A percentile compares a stretch with the other conserved stretches of the same genome.
phyloP scores from a whole-genome alignment of 2,888 invertebrate genomes.

The Clusia tigrina region DNA sequence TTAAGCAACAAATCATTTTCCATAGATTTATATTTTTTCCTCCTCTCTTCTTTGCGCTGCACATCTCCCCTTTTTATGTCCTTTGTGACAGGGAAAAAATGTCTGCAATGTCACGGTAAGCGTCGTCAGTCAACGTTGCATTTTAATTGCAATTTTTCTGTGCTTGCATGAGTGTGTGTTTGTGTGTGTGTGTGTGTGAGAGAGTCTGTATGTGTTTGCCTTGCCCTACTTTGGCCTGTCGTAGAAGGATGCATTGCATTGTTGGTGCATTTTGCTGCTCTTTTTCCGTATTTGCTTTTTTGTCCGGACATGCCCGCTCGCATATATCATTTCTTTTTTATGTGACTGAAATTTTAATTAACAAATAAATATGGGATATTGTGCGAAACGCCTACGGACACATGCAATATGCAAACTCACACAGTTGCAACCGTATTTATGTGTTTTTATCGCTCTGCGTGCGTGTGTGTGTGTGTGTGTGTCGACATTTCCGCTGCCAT shows the following conservation, averaged over 20 bases:
- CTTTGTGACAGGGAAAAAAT: no score
- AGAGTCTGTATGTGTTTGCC: no score
- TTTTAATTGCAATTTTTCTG: neutral
- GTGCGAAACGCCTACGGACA: neutral
- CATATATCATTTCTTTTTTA: neutral
- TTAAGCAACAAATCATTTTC: no score
- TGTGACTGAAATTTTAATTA: neutral
- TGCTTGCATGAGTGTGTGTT: no score
- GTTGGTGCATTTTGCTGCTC: neutral
- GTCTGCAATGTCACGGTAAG: neutral
- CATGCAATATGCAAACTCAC: neutral
- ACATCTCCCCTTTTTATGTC: no score
- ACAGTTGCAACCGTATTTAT: conserved; percentile 33
- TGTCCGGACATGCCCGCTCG: neutral
- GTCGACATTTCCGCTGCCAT: conserved; percentile 5
- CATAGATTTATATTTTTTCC: no score
- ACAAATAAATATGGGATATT: neutral
- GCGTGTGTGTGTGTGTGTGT: conserved; percentile 36
- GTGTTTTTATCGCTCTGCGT: no score
- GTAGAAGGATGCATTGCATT: neutral
- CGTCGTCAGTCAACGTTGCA: neutral
- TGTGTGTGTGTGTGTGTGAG: no score
- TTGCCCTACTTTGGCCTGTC: neutral
- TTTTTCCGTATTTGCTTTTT: neutral
- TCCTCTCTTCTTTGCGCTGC: no score